These are phyloP conservation scores for Calcarius lapponicus DNA, from an alignment of 2,797 vertebrate species.

Conservation along the genomic window DNA sequence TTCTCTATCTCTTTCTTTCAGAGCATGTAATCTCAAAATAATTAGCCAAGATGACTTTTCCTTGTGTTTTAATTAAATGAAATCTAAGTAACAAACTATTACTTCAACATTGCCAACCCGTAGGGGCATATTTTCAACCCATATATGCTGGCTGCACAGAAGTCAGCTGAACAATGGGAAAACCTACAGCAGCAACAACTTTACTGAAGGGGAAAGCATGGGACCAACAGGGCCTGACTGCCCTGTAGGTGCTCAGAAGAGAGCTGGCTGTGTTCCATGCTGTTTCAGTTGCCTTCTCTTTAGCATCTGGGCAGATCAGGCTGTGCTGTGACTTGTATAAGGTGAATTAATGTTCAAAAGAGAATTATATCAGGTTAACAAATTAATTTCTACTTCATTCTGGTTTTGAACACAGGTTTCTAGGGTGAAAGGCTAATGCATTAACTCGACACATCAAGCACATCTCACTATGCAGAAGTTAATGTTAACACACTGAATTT, in stretches of 20 bases:
- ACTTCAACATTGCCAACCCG: neutral
- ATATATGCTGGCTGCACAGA: neutral
- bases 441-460: neutral
- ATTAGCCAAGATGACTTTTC: neutral
- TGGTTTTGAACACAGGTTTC: neutral
- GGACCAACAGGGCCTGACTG: rapidly evolving
- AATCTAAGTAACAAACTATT: neutral
- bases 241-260: neutral
- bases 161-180: neutral
- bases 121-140: neutral
- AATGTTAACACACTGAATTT: neutral
- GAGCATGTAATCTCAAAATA: neutral
- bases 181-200: neutral
- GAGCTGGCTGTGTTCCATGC: neutral
- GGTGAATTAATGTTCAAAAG: neutral
- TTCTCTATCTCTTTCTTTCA: neutral
- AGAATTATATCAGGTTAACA: neutral
- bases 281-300: neutral
- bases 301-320: neutral
- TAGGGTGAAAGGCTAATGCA: conserved; percentile 36
- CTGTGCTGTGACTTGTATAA: neutral
- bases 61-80: conserved; percentile 4
- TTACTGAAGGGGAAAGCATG: neutral
- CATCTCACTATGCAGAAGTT: conserved; percentile 27
- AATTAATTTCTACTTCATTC: neutral